These are phyloP conservation scores for Sebastes schlegelii DNA, from an alignment of 2,113 vertebrate species.

Conservation along the genomic window DNA sequence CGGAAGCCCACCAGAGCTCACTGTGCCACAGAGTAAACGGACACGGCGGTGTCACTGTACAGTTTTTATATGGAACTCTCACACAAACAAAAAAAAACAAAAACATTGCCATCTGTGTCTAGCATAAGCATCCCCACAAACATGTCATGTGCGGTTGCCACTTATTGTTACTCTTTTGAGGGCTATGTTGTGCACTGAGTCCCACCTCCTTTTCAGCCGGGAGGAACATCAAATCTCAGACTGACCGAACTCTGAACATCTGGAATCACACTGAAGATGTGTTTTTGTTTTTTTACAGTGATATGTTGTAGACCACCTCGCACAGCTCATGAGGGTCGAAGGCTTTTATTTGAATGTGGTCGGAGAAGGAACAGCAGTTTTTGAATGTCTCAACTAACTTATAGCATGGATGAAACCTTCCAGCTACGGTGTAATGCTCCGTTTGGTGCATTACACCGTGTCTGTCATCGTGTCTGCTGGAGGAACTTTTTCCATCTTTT, in stretches of 20 bases:
- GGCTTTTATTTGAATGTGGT: constrained; percentile 1
- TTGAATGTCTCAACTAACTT: constrained; percentile 52
- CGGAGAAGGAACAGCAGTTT: not conserved
- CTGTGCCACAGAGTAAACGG: constrained; percentile 46
- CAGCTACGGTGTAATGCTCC: not conserved
- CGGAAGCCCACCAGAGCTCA: constrained; percentile 36
- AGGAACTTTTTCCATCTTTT: constrained; percentile 4
- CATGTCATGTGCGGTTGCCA: constrained; percentile 11
- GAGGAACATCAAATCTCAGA: not conserved
- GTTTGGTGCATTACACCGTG: constrained; percentile 21
- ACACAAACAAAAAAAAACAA: not conserved
- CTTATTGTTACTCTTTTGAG: constrained; percentile 15
- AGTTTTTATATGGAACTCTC: not conserved
- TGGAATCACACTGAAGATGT: not conserved
- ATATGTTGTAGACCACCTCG: constrained; percentile 1
- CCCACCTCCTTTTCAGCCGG: not conserved
- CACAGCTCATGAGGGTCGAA: constrained; percentile 1
- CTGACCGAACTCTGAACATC: not conserved
- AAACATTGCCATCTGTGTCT: constrained; percentile 22
- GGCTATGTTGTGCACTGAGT: constrained; percentile 4
- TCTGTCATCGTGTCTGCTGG: constrained; percentile 13
- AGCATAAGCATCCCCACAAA: constrained; percentile 12
- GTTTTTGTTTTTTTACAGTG: not conserved
- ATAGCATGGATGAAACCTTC: constrained; percentile 19
- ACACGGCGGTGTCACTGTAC: constrained; percentile 8